phyloP scores from a whole-genome alignment of 2,888 invertebrate genomes.

The Drosophila yooni region DNA sequence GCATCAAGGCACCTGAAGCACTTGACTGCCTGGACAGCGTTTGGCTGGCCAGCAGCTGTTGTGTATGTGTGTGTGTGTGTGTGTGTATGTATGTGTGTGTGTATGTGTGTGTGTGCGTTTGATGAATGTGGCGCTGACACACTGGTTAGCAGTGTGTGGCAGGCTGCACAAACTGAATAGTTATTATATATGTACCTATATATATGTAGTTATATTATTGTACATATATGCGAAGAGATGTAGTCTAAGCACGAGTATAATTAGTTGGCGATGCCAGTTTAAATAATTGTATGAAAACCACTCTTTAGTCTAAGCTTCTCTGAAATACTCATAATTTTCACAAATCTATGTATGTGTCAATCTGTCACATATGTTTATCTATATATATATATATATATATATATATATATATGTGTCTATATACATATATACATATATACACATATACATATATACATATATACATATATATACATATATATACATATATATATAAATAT shows the following conservation, averaged over 20 bases:
- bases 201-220: neutral
- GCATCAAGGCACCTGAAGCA: neutral
- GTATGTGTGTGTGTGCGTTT: conserved; percentile 3
- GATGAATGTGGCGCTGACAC: conserved; percentile 14
- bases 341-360: conserved; percentile 5
- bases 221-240: conserved; percentile 9
- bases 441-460: neutral
- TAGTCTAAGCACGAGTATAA: conserved; percentile 27
- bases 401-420: neutral
- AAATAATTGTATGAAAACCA: conserved; percentile 13
- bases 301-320: conserved; percentile 33
- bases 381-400: conserved; percentile 1
- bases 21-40: conserved; percentile 13
- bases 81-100: neutral
- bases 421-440: neutral
- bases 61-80: conserved; percentile 2
- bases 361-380: neutral
- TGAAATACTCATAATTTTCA: conserved; percentile 3
- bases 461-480: neutral
- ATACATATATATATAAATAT: neutral
- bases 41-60: conserved; percentile 8
- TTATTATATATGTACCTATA: neutral
- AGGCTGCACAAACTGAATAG: conserved; percentile 10
- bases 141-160: conserved; percentile 15
- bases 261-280: conserved; percentile 29